Conservation (phyloP, 2,888 invertebrate genomes). For the Gonocerus acuteangulatus region DNA sequence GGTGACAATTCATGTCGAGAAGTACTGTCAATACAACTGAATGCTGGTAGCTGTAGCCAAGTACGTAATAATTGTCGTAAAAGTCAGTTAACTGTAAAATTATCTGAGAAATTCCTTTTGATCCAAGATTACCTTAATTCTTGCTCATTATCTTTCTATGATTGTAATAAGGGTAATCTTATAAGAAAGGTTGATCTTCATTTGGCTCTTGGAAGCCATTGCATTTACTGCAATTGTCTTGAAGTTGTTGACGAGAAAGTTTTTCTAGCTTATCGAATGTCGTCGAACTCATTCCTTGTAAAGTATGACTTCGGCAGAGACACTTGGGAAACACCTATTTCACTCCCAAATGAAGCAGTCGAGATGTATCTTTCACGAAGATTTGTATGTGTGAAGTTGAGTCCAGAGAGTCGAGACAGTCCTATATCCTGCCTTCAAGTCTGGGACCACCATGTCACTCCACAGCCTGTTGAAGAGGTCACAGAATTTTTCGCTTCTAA, state of each 20-base stretch:
- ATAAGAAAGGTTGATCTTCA: conserved; percentile 10
- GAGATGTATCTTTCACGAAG: conserved; percentile 27
- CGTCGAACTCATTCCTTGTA: not conserved
- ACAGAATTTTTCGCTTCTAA: conserved; percentile 14
- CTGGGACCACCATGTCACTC: not conserved
- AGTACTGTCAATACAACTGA: not conserved
- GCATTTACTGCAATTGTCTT: not conserved
- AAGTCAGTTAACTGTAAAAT: not conserved
- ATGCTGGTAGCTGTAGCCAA: conserved; percentile 6
- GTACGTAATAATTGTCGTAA: not conserved
- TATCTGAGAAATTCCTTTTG: conserved; percentile 5
- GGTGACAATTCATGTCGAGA: not conserved
- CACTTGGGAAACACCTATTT: not conserved
- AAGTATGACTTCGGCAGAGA: conserved; percentile 1
- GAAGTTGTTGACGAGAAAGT: conserved; percentile 2
- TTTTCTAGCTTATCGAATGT: conserved; percentile 2
- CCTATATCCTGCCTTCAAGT: conserved; percentile 24
- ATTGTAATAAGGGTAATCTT: not conserved
- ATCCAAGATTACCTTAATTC: conserved; percentile 8
- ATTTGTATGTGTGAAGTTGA: conserved; percentile 29
- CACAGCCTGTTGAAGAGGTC: not conserved
- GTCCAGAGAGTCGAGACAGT: not conserved
- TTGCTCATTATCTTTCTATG: not conserved
- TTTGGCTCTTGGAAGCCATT: conserved; percentile 9
- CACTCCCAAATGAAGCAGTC: not conserved